Conservation (phyloP, 64 coral and sea anemone species). For the Montipora efflorescens region DNA sequence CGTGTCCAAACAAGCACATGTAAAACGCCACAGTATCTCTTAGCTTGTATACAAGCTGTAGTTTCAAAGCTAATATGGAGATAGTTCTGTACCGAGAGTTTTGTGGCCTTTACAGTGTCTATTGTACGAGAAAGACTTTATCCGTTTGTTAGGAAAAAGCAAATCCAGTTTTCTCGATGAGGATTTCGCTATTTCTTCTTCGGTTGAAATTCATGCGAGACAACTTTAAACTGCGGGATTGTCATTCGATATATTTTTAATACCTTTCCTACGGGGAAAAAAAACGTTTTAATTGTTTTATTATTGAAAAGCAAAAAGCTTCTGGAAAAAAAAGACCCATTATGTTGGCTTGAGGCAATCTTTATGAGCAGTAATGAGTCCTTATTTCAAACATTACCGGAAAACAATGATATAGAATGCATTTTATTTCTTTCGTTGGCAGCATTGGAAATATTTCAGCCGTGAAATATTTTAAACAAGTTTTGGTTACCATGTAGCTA, state of each 20-base stretch:
- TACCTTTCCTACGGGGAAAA: too few species aligned
- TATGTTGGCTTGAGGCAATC: neutral
- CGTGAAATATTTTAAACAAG: neutral
- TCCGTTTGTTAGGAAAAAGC: too few species aligned
- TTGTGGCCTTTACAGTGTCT: neutral
- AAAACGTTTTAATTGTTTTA: neutral
- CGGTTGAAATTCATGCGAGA: neutral
- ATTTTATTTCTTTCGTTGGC: neutral
- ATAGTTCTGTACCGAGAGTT: too few species aligned
- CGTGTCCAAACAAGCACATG: too few species aligned
- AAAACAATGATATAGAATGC: neutral
- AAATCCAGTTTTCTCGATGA: neutral
- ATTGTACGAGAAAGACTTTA: neutral
- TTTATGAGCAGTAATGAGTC: neutral
- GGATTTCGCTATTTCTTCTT: neutral
- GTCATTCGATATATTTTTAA: constrained; percentile 24
- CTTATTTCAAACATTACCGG: neutral
- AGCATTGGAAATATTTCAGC: neutral
- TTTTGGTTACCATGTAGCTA: neutral
- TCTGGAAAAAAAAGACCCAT: neutral
- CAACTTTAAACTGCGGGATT: neutral
- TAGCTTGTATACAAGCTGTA: too few species aligned
- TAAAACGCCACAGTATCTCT: too few species aligned
- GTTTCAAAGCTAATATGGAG: too few species aligned
- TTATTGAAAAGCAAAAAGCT: neutral